Evolutionary conservation across 2,888 invertebrate species (phyloP).

Genomic region (Cosmorhoe ocellata): DNA sequence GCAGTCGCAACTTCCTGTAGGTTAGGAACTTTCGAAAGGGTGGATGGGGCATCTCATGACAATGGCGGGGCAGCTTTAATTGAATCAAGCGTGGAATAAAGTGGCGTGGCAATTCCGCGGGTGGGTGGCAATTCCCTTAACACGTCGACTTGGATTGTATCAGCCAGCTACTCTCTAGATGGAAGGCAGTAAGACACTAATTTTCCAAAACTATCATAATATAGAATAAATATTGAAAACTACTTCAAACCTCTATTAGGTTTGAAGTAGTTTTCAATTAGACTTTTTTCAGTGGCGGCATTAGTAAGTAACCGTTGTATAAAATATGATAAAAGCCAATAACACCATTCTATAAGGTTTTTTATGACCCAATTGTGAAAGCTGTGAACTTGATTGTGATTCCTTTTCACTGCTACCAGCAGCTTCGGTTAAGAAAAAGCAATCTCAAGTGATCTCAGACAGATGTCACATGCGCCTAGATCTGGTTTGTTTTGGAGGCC

Average conservation of each 20-base stretch:
- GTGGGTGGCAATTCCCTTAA: slow-evolving; percentile 63
- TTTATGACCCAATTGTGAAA: too few species aligned
- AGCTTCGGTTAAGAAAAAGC: slow-evolving; percentile 10
- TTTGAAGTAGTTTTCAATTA: too few species aligned
- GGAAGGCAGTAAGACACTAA: slow-evolving; percentile 23
- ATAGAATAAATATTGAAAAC: too few species aligned
- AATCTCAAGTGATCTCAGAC: slow-evolving; percentile 11
- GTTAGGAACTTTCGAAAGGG: slow-evolving; percentile 20
- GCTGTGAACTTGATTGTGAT: too few species aligned
- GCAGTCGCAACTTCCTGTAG: background rate
- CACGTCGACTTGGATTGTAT: slow-evolving; percentile 73
- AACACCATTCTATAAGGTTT: too few species aligned
- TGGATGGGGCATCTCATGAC: slow-evolving; percentile 21
- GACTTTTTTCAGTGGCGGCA: too few species aligned
- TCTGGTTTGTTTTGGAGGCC: slow-evolving; percentile 20
- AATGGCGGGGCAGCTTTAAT: slow-evolving; percentile 52
- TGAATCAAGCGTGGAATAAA: slow-evolving; percentile 64
- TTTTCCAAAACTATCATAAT: slow-evolving; percentile 20
- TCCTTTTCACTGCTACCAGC: background rate
- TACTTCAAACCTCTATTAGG: too few species aligned
- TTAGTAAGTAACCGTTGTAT: too few species aligned
- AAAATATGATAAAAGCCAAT: too few species aligned
- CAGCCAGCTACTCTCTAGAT: slow-evolving; percentile 35
- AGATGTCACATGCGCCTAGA: slow-evolving; percentile 24
- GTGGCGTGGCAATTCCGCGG: slow-evolving; percentile 31